These are phyloP conservation scores for Pteria penguin DNA, from an alignment of 2,888 invertebrate species.

Conservation along the genomic window DNA sequence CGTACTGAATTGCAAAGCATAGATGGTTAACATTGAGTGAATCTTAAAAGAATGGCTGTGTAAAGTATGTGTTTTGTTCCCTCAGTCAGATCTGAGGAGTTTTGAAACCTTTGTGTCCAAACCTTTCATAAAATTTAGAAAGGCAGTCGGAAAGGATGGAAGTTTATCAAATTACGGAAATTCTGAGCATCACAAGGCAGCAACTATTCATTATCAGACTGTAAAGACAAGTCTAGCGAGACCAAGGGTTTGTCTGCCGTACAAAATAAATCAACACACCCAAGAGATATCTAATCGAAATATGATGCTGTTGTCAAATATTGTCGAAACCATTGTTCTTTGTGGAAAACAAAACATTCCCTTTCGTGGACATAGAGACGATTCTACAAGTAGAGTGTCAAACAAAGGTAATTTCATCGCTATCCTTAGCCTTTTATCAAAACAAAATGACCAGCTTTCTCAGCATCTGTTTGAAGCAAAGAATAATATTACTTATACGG, in stretches of 20 bases:
- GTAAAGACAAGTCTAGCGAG: too few species aligned
- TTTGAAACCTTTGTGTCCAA: too few species aligned
- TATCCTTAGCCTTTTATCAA: background rate
- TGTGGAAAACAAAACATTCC: background rate
- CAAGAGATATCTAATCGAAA: too few species aligned
- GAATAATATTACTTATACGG: constrained; percentile 11
- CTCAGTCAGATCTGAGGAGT: background rate
- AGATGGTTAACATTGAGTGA: constrained; percentile 14
- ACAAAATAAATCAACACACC: too few species aligned
- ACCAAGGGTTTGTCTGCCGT: too few species aligned
- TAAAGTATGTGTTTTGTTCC: constrained; percentile 10
- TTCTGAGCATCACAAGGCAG: too few species aligned
- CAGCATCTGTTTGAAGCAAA: background rate
- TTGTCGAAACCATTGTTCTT: too few species aligned
- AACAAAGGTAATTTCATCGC: constrained; percentile 19
- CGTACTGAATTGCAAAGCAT: constrained; percentile 9
- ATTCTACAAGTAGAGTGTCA: constrained; percentile 10
- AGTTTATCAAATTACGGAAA: too few species aligned
- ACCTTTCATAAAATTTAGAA: too few species aligned
- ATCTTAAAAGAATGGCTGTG: constrained; percentile 4
- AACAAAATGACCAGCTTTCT: constrained; percentile 1
- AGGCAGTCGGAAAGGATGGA: background rate
- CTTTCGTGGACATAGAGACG: constrained; percentile 15
- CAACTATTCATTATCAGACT: too few species aligned
- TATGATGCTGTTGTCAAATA: too few species aligned